Base-by-base conservation (phyloP, 2,113 vertebrate genomes). In the Sinosuthora webbiana region DNA sequence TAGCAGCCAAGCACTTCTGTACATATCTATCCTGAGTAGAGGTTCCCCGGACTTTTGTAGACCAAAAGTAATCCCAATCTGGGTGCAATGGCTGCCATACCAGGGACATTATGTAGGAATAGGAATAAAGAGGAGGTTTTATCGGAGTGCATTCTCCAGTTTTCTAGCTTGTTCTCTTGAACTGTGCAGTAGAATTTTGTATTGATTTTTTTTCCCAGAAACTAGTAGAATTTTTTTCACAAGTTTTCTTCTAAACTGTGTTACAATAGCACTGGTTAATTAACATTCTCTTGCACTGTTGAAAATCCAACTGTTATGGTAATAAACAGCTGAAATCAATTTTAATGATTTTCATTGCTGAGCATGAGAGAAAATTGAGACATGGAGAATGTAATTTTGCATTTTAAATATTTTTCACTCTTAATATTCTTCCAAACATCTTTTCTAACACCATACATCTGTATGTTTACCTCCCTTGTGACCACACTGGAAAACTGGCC, bases 21-120 rank as follows among this genome's bases (percentile, higher is more conserved):
- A 30, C 2, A 1, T 30, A 7, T 4, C 2, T n/a, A 31, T 63
- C 21, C 11, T 0, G 1, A 56, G 25, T 2, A 57, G 70, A 76
- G 14, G 11, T 47, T 81, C 16, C 35, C 35, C 55, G 33, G 33
- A 35, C 5, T 89, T 92, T 17, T 60, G 37, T 21, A 57, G 15
- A 64, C 11, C 42, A 76, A 78, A 89, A 73, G 27, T 17, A 69
- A 69, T 57, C 53, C 31, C 39, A 47, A 2, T 24, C 5, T 16
- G 45, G 24, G 23, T 79, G 44, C 31, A 53, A 28, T 11, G 60
- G n/a, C 22, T 82, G 41, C 28, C 67, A 12, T 27, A 33, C 15
- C 11, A 6, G 27, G 31, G 41, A 33, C 65, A 37, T 64, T 28
- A 42, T 11, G 39, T 31, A 25, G 8, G 42, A 68, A n/a, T 27